These are phyloP conservation scores for Physeter macrocephalus DNA, from an alignment of 2,113 vertebrate genomes.

Conservation along the genomic window DNA sequence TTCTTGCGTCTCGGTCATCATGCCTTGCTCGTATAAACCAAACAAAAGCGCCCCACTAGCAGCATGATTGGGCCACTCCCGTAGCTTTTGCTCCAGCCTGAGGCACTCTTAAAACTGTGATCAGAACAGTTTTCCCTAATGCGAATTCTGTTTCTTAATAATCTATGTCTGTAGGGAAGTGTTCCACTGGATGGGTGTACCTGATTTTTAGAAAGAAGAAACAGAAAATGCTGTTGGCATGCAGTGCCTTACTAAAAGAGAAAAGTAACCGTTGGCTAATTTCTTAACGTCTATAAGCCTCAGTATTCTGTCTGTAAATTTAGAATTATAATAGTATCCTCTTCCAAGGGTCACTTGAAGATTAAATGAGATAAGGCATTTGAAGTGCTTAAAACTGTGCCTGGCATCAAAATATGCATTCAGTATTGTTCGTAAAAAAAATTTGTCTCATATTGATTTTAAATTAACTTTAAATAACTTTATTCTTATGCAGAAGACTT, in stretches of 20 bases:
- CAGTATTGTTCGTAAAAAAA: background rate
- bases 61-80: background rate
- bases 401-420: background rate
- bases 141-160: background rate
- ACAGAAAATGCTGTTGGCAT: background rate
- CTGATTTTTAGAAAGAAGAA: background rate
- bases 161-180: background rate
- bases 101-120: background rate
- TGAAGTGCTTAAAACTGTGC: background rate
- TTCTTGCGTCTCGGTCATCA: background rate
- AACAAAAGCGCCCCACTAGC: background rate
- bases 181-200: background rate
- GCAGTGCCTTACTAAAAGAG: background rate
- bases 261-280: background rate
- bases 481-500: conserved; percentile 61
- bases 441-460: background rate
- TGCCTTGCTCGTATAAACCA: background rate
- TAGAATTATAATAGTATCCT: background rate
- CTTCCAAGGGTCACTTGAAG: background rate
- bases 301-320: background rate
- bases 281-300: background rate
- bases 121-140: background rate
- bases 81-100: background rate
- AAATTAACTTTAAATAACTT: conserved; percentile 1
- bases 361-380: background rate